Evolutionary conservation across 1,140 invertebrate genomes (phyloP), one percentile per base, ranked within the genome.

Genomic region (Drosophila sproati): DNA sequence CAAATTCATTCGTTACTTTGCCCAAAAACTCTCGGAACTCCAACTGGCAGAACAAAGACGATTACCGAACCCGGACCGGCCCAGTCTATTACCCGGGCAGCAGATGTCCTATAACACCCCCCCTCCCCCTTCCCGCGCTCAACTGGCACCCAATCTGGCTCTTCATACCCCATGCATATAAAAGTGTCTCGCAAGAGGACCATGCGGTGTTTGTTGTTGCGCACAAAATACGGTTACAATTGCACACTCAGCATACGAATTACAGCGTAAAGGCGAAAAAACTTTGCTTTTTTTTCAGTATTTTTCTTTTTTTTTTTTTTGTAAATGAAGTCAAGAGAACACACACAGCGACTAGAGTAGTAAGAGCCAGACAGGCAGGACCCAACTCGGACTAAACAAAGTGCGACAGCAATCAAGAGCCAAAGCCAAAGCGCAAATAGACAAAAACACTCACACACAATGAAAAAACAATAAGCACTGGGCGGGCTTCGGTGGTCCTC

Each of bases 1-100:
- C 85, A 89, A 89, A 89, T 89, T 89, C 85, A 89, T 89, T 89
- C 85, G 85, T 89, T 89, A 89, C 85, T 90, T 90, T 90, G 74
- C 80, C 81, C 74, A 79, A 89, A 89, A 89, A 80, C 85, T 78
- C 85, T 89, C 81, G 78, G 78, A 85, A 89, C 74, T 78, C 69
- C 39, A 43, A 43, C 39, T 60, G 67, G 5, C 78, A 77, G 81
- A 77, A 89, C 85, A 85, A 89, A 88, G 80, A 88, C 80, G 85
- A 89, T 88, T 88, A 89, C 85, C 79, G 43, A 55, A 76, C 37
- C 45, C 35, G 56, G 63, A 41, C 47, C 57, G 6, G 37, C 74
- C 48, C 69, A 75, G 47, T 54, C 43, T 48, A 45, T 54, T 52
- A 47, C 43, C 47, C 50, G 34, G 37, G 64, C 54, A 77, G 82